Percentiles rank a stretch among this genome's conserved stretches.
phyloP scores from a whole-genome alignment of 1,140 invertebrate genomes.

The Rhyzopertha dominica region DNA sequence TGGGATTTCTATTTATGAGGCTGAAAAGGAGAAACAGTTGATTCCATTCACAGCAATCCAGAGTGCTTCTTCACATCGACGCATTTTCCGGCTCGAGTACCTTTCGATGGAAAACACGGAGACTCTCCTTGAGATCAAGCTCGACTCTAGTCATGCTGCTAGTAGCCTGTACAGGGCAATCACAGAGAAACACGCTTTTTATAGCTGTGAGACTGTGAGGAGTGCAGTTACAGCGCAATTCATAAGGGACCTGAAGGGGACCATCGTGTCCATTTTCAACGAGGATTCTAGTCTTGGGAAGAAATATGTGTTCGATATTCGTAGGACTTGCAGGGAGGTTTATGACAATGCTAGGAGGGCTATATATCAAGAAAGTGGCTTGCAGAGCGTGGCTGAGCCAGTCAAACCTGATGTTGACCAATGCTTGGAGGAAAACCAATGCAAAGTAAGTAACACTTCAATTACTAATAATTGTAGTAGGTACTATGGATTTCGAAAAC shows the following conservation, averaged over 20 bases:
- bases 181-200: constrained; percentile 87
- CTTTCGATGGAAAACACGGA: constrained; percentile 64
- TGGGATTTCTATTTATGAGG: constrained; percentile 68
- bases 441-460: constrained; percentile 36
- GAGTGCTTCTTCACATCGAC: constrained; percentile 68
- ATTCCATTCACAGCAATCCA: constrained; percentile 80
- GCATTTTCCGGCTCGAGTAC: constrained; percentile 71
- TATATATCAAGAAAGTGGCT: constrained; percentile 49
- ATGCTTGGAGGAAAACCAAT: constrained; percentile 37
- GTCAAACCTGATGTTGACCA: constrained; percentile 15
- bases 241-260: constrained; percentile 83
- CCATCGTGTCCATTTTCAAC: constrained; percentile 87
- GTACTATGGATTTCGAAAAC: too few relatives aligned
- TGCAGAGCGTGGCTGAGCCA: constrained; percentile 15
- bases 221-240: constrained; percentile 83
- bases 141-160: constrained; percentile 71
- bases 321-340: constrained; percentile 79
- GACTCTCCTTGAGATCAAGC: constrained; percentile 69
- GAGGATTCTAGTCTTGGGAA: constrained; percentile 81
- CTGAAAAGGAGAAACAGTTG: constrained; percentile 58
- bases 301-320: constrained; percentile 85
- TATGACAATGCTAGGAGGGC: constrained; percentile 78
- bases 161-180: constrained; percentile 80
- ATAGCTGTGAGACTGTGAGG: constrained; percentile 84
- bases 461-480: too few relatives aligned